Evolutionary conservation across 2,113 vertebrate species (phyloP), one percentile per base, ranked within the genome.

Genomic region (Sitta europaea): DNA sequence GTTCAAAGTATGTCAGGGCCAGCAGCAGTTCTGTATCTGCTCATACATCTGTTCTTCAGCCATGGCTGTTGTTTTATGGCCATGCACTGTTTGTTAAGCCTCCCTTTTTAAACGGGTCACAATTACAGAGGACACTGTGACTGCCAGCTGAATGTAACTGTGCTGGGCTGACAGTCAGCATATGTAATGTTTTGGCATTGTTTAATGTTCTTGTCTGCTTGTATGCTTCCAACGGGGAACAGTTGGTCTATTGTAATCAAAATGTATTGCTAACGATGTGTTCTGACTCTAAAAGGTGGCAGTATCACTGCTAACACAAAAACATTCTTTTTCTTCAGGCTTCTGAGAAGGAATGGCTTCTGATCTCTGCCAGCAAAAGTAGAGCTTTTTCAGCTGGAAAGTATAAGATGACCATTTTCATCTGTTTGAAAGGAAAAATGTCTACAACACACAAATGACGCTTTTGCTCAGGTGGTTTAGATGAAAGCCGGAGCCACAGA

Each of bases 101-200:
- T 92, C 21, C 7, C 43, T 91, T 93, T 95, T 66, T 67, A 74
- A 94, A 45, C 58, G 33, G 67, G 63, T 94, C 91, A 40, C 74
- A 66, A 6, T 93, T 80, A 61, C 62, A 92, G 86, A 62, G 95
- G 66, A 58, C 71, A 45, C 38, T 42, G 61, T 93, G 92, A 45
- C 82, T 61, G 82, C 75, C 63, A 70, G 78, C 78, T 93, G 40
- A 92, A 88, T 62, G 78, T 88, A 82, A 65, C 88, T 54, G 82
- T 43, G 70, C 75, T 65, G 90, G 86, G 86, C 88, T 90, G 90
- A 93, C 5, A 7, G 88, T 87, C 93, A 83, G 94, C 91, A 55
- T 82, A 82, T 96, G 92, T 90, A 85, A 93, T 93, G 90, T 88
- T 93, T 72, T 94, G 95, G 86, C 82, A 86, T 88, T 92, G 88